Conservation (phyloP, 2,113 vertebrate genomes). For the Cephalopholis sonnerati region DNA sequence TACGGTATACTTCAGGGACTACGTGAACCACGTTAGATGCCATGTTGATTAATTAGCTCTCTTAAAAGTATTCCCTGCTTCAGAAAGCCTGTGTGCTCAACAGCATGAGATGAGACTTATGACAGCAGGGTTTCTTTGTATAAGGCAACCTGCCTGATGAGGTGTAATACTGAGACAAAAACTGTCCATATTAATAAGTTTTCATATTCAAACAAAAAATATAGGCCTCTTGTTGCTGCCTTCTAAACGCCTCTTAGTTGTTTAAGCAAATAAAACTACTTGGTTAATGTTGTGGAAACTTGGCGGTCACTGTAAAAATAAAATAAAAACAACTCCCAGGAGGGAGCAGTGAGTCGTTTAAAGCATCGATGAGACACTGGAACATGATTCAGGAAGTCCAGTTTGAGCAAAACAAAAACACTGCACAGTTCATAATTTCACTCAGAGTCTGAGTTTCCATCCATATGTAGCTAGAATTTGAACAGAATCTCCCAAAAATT, state of each 20-base stretch:
- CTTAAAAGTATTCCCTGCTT: constrained; percentile 16
- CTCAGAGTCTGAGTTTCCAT: too few species aligned
- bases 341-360: too few species aligned
- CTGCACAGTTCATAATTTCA: too few species aligned
- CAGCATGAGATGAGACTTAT: background rate
- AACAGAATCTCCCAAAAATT: too few species aligned
- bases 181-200: background rate
- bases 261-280: background rate
- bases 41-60: constrained; percentile 19
- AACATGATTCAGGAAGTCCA: too few species aligned
- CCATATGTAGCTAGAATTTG: too few species aligned
- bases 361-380: too few species aligned
- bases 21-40: background rate
- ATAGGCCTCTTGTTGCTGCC: background rate
- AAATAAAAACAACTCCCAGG: too few species aligned
- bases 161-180: background rate
- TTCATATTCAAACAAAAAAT: constrained; percentile 6
- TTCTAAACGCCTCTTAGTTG: background rate
- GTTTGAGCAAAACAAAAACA: too few species aligned
- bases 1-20: background rate
- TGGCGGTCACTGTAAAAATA: too few species aligned
- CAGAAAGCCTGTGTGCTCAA: constrained; percentile 3
- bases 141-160: constrained; percentile 5
- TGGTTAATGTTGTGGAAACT: too few species aligned
- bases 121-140: constrained; percentile 15